phyloP scores from a whole-genome alignment of 64 coral and sea anemone genomes.

The Trachythela sp. region DNA sequence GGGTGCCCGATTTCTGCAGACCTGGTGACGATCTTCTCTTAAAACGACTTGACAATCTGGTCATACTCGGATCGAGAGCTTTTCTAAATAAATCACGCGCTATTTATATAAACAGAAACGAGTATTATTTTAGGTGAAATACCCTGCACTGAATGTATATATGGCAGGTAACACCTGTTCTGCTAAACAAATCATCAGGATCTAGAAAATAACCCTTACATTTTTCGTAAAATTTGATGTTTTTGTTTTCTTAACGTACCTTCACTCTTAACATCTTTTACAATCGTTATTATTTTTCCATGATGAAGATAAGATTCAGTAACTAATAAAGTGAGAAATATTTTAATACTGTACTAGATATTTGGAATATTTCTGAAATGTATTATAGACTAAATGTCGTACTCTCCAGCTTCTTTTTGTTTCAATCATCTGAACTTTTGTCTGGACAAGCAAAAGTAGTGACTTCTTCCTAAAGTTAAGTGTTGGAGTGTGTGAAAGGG shows the following conservation, averaged over 20 bases:
- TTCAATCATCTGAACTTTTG: neutral
- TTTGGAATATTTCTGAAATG: neutral
- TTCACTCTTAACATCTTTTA: constrained; percentile 28
- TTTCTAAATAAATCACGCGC: too few species aligned
- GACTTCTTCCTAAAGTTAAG: too few species aligned
- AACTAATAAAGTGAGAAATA: neutral
- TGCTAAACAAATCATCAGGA: neutral
- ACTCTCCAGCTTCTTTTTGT: neutral
- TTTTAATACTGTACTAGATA: neutral
- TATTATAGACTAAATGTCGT: neutral
- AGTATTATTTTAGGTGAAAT: too few species aligned
- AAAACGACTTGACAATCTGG: too few species aligned
- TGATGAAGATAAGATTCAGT: constrained; percentile 17
- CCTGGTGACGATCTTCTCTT: too few species aligned
- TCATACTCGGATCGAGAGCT: too few species aligned
- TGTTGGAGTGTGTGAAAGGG: too few species aligned
- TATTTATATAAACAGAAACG: too few species aligned
- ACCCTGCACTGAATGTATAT: neutral
- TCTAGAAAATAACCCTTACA: neutral
- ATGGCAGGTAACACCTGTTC: neutral
- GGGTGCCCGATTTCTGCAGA: too few species aligned
- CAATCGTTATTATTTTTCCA: constrained; percentile 27
- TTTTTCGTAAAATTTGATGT: neutral
- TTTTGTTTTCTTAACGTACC: neutral
- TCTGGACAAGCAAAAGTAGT: too few species aligned